These are phyloP conservation scores for Lampris megalopsis DNA, from an alignment of 2,113 vertebrate species.

Conservation along the genomic window DNA sequence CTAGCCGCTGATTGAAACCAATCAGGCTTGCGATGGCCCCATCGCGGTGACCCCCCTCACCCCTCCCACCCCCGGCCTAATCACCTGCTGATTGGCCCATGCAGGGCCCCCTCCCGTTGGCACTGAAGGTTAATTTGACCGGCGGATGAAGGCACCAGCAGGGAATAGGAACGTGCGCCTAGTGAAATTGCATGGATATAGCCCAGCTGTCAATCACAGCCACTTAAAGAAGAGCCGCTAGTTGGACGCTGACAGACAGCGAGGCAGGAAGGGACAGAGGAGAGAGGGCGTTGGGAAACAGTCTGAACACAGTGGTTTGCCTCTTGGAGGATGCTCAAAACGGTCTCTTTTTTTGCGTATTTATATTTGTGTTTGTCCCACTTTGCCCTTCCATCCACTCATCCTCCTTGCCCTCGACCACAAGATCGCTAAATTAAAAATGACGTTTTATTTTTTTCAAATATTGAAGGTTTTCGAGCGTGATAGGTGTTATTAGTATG, in stretches of 20 bases:
- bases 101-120: slow-evolving; percentile 75
- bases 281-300: slow-evolving; percentile 4
- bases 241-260: slow-evolving; percentile 65
- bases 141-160: slow-evolving; percentile 80
- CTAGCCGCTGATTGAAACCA: slow-evolving; percentile 82
- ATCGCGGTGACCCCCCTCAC: slow-evolving; percentile 81
- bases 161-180: slow-evolving; percentile 82
- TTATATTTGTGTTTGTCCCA: neutral
- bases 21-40: slow-evolving; percentile 82
- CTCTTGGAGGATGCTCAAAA: neutral
- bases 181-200: slow-evolving; percentile 83
- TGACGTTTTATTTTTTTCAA: too few relatives aligned
- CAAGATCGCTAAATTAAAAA: too few relatives aligned
- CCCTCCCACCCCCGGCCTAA: slow-evolving; percentile 79
- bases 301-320: neutral
- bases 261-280: slow-evolving; percentile 37
- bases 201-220: slow-evolving; percentile 76
- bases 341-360: neutral
- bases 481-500: neutral
- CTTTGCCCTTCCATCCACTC: neutral
- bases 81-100: slow-evolving; percentile 83
- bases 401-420: neutral
- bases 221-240: slow-evolving; percentile 64
- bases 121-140: slow-evolving; percentile 83
- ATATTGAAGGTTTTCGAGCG: too few relatives aligned